Evolutionary conservation across 2,113 vertebrate species (phyloP), one percentile per base, ranked within the genome.

Genomic region (Ochotona princeps): DNA sequence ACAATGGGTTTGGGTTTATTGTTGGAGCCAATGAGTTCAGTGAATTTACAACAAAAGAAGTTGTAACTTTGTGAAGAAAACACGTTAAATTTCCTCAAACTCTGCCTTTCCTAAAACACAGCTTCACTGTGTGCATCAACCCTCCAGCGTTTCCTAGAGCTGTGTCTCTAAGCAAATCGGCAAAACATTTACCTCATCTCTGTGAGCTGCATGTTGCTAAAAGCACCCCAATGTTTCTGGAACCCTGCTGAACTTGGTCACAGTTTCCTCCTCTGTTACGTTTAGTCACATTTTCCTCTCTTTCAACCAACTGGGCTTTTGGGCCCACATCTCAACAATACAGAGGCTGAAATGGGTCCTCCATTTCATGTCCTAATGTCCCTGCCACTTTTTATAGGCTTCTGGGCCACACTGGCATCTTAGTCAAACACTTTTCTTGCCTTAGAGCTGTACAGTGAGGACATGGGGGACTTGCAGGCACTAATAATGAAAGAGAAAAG

Each of bases 1-100:
- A 67, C 63, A 80, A 83, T 92, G 88, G 79, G 72, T 95, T 82
- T 47, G 63, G 30, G n/a, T 81, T 83, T 89, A 23, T 69, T 92
- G 87, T 86, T 4, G 2, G 26, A 74, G 94, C 38, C 8, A 65
- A 79, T 66, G 30, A 94, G 57, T 25, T 90, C 81, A 44, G 61
- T 82, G 49, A 74, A 95, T 83, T 88, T 90, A 83, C 47, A 90
- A 15, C 30, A 51, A 90, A 67, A 74, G 90, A 23, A 75, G 15
- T 79, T 93, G 25, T 69, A 85, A 82, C 32, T 32, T 10, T 38
- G 21, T 47, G 28, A 61, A 17, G 2, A 35, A 60, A 85, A 54
- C n/a, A 60, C 60, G 75, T 17, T 63, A 47, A 54, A 69, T 70
- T 88, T 86, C 88, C 96, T 25, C 74, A 82, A 86, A 88, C 23